A percentile compares a stretch with the other conserved stretches of the same genome.
Conservation (phyloP, 2,888 invertebrate genomes). For the Embidobia sp. region DNA sequence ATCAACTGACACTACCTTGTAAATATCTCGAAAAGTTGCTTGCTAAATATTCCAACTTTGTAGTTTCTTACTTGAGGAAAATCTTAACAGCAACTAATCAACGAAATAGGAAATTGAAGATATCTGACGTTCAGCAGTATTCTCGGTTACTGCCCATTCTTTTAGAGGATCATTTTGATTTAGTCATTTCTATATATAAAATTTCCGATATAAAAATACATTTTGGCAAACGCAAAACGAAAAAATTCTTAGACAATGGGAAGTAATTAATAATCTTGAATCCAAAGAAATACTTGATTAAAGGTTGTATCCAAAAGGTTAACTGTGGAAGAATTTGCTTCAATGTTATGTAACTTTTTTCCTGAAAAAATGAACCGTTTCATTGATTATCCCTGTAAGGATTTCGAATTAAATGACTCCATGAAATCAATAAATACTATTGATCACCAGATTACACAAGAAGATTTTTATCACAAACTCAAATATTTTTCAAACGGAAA, state of each 20-base stretch:
- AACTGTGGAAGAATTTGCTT: too few relatives aligned
- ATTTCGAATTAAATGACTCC: too few relatives aligned
- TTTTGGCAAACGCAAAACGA: slow-evolving; percentile 68
- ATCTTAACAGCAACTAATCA: neutral
- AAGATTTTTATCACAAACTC: too few relatives aligned
- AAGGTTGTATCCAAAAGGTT: too few relatives aligned
- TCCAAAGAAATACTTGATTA: too few relatives aligned
- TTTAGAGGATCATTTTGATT: slow-evolving; percentile 69
- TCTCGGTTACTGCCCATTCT: slow-evolving; percentile 66
- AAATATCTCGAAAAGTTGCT: neutral
- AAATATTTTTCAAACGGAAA: too few relatives aligned
- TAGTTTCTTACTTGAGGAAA: slow-evolving; percentile 10
- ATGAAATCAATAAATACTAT: too few relatives aligned
- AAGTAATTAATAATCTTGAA: too few relatives aligned
- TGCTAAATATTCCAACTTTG: slow-evolving; percentile 5
- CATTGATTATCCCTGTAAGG: too few relatives aligned
- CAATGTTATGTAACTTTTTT: too few relatives aligned
- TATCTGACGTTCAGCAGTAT: slow-evolving; percentile 35
- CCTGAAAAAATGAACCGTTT: too few relatives aligned
- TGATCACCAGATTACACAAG: too few relatives aligned
- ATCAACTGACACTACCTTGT: neutral
- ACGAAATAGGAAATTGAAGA: neutral
- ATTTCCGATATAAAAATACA: neutral
- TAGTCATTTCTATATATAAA: slow-evolving; percentile 37
- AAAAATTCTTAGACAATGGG: slow-evolving; percentile 71